Conservation (phyloP, 2,888 invertebrate species). For the Serripes groenlandicus region DNA sequence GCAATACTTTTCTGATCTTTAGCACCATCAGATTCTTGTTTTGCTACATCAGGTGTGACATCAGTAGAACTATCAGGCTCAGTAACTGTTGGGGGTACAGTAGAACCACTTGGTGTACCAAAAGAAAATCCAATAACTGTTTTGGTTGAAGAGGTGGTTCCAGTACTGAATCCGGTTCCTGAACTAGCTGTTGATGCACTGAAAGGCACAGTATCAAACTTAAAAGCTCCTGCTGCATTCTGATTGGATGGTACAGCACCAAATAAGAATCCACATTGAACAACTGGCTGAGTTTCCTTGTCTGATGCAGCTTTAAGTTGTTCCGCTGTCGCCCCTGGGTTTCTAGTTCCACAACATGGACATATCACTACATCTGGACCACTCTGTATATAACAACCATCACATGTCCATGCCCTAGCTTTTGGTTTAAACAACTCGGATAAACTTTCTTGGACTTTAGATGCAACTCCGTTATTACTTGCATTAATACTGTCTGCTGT, state of each 20-base stretch:
- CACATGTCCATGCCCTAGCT: conserved; percentile 90
- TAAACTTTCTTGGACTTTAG: conserved; percentile 57
- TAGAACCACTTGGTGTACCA: conserved; percentile 43
- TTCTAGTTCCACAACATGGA: conserved; percentile 80
- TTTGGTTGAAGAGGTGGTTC: background rate
- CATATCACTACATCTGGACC: conserved; percentile 80
- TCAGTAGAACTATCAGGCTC: background rate
- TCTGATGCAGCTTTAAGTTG: conserved; percentile 57
- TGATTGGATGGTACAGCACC: conserved; percentile 33
- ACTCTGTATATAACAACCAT: conserved; percentile 89
- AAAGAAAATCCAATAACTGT: conserved; percentile 69
- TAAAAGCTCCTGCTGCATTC: conserved; percentile 27
- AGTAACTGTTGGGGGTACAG: background rate
- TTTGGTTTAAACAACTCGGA: conserved; percentile 88
- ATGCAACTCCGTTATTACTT: conserved; percentile 7
- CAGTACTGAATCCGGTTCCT: background rate
- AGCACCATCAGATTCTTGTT: background rate
- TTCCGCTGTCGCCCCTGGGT: conserved; percentile 80
- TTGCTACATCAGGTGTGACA: background rate
- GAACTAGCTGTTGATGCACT: conserved; percentile 8
- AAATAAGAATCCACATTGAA: conserved; percentile 44
- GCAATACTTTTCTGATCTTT: conserved; percentile 66
- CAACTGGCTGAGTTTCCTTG: background rate
- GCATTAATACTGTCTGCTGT: conserved; percentile 4
- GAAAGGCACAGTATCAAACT: conserved; percentile 39